These are phyloP conservation scores for Cremastinae sp. DNA, from an alignment of 2,888 invertebrate species.

Conservation along the genomic window DNA sequence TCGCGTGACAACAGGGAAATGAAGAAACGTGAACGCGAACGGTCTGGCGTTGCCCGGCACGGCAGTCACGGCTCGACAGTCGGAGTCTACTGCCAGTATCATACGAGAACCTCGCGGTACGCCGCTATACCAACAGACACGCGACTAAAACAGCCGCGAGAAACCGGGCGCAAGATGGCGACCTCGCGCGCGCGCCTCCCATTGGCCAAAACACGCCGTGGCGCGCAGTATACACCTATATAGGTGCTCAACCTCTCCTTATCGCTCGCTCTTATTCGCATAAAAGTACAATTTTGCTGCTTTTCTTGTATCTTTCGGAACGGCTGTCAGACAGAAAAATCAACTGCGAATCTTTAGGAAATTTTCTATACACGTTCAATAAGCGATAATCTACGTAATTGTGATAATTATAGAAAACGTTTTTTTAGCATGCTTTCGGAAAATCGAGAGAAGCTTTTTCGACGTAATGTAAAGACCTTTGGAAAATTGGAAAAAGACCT, in stretches of 20 bases:
- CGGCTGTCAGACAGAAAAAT: too few relatives aligned
- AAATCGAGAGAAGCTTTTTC: too few relatives aligned
- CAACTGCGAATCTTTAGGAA: too few relatives aligned
- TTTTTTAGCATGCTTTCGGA: too few relatives aligned
- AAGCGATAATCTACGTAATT: too few relatives aligned
- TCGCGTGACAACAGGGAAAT: constrained; percentile 24
- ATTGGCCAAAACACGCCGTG: constrained; percentile 65
- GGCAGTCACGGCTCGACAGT: constrained; percentile 74
- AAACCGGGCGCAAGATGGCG: constrained; percentile 76
- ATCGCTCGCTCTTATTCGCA: constrained; percentile 25
- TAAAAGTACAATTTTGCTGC: too few relatives aligned
- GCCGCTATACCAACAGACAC: constrained; percentile 62
- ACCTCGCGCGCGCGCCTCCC: constrained; percentile 59
- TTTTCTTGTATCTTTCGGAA: too few relatives aligned
- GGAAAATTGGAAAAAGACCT: too few relatives aligned
- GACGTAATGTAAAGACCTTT: too few relatives aligned
- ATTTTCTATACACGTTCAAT: too few relatives aligned
- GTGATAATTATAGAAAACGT: too few relatives aligned
- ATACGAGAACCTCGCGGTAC: constrained; percentile 62
- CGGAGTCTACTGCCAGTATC: constrained; percentile 71
- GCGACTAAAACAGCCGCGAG: constrained; percentile 72
- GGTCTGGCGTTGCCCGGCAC: constrained; percentile 53
- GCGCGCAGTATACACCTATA: constrained; percentile 56
- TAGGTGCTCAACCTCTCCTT: constrained; percentile 66
- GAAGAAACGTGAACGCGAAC: constrained; percentile 41